Conservation (phyloP, 2,797 vertebrate species). For the Caiman crocodilus region DNA sequence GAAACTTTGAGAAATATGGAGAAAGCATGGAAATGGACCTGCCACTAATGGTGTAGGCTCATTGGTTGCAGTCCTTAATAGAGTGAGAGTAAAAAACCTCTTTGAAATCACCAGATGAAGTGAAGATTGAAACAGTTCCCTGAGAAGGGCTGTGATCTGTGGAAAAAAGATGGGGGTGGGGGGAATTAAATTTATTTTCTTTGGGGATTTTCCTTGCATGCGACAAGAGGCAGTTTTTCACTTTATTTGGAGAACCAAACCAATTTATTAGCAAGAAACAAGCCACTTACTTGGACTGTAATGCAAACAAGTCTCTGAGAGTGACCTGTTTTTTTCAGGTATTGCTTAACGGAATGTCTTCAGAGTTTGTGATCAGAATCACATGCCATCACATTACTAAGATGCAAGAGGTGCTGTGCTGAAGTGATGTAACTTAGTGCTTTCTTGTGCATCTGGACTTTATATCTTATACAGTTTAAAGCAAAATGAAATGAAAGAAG, state of each 20-base stretch:
- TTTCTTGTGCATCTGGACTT: background rate
- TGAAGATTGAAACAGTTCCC: background rate
- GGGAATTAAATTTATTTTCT: background rate
- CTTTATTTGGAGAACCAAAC: background rate
- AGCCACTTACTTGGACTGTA: background rate
- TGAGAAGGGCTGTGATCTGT: background rate
- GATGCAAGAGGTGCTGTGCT: background rate
- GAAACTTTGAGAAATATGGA: background rate
- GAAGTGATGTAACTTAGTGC: background rate
- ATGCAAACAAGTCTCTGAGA: no score
- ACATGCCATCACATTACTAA: background rate
- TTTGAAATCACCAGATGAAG: no score
- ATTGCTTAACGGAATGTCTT: fast-evolving
- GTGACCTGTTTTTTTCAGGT: background rate
- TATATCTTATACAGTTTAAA: background rate
- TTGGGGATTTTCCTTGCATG: background rate
- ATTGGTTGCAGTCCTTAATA: no score
- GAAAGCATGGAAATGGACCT: fast-evolving
- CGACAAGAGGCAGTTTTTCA: background rate
- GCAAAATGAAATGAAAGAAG: background rate
- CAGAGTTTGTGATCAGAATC: background rate
- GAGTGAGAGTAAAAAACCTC: no score
- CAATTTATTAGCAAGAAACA: background rate
- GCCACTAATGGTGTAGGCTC: fast-evolving
- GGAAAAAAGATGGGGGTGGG: background rate